Conservation (phyloP, 2,888 invertebrate genomes). For the Amphipoea lucens region DNA sequence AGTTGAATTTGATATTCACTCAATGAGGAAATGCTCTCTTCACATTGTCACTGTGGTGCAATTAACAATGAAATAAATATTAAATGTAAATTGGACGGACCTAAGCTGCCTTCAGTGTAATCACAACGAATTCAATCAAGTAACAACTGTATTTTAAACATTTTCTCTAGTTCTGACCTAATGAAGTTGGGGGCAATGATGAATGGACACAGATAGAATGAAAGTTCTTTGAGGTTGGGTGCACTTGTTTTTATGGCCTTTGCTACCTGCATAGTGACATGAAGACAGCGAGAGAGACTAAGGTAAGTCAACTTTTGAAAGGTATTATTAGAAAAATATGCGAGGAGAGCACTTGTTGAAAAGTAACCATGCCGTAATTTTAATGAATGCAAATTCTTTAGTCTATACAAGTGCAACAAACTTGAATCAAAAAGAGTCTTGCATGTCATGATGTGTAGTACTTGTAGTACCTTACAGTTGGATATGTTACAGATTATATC, state of each 20-base stretch:
- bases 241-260: slow-evolving; percentile 87
- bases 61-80: slow-evolving; percentile 55
- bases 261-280: slow-evolving; percentile 88
- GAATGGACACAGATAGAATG: slow-evolving; percentile 88
- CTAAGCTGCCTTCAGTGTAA: slow-evolving; percentile 71
- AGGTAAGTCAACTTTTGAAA: slow-evolving; percentile 87
- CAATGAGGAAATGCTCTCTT: slow-evolving; percentile 9
- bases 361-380: slow-evolving; percentile 89
- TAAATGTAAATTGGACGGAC: slow-evolving; percentile 75
- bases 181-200: slow-evolving; percentile 86
- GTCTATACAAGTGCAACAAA: slow-evolving; percentile 84
- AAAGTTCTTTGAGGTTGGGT: slow-evolving; percentile 87
- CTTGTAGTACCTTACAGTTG: slow-evolving; percentile 83
- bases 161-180: slow-evolving; percentile 85
- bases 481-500: slow-evolving; percentile 86
- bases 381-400: slow-evolving; percentile 86
- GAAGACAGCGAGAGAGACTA: slow-evolving; percentile 87
- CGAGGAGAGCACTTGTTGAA: slow-evolving; percentile 86
- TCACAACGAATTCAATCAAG: slow-evolving; percentile 82
- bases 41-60: slow-evolving; percentile 29
- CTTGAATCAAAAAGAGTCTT: slow-evolving; percentile 89
- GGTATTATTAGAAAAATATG: slow-evolving; percentile 87
- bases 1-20: not conserved
- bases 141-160: slow-evolving; percentile 88
- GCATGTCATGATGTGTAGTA: slow-evolving; percentile 89